phyloP scores from a whole-genome alignment of 1,140 invertebrate species.

The Panagrolaimus sp. region DNA sequence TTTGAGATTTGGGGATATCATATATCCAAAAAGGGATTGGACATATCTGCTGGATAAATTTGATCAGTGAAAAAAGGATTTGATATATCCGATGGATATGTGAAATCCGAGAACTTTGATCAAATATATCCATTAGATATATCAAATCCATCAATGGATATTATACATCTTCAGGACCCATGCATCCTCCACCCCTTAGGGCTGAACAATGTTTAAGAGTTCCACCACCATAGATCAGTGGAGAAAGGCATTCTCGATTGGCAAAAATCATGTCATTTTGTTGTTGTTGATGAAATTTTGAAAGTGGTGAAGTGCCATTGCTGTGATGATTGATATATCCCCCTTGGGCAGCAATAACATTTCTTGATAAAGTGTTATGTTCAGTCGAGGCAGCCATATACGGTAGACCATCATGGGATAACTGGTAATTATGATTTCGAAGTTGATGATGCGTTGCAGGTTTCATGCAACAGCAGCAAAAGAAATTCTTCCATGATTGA shows the following conservation, averaged over 20 bases:
- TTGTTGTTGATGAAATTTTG: conserved; percentile 16
- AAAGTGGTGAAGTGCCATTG: neutral
- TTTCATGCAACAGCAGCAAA: conserved; percentile 43
- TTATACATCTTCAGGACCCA: neutral
- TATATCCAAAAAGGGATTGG: no score
- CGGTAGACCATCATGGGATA: neutral
- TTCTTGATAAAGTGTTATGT: neutral
- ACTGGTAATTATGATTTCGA: neutral
- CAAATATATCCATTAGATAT: neutral
- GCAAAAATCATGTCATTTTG: conserved; percentile 1
- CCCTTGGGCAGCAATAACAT: neutral
- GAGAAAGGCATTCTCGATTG: conserved; percentile 1
- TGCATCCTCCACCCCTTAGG: neutral
- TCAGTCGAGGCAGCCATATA: neutral
- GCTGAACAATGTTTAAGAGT: conserved; percentile 9
- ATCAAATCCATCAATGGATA: no score
- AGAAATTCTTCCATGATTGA: conserved; percentile 68
- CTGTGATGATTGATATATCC: neutral
- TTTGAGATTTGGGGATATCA: no score
- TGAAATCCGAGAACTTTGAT: no score
- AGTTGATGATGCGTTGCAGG: neutral
- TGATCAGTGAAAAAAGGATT: no score
- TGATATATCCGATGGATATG: no score
- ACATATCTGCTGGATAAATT: no score
- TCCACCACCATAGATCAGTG: conserved; percentile 15